Percentiles rank a stretch among this genome's conserved stretches.
phyloP scores from a whole-genome alignment of 2,888 invertebrate genomes.

The Apamea crenata region DNA sequence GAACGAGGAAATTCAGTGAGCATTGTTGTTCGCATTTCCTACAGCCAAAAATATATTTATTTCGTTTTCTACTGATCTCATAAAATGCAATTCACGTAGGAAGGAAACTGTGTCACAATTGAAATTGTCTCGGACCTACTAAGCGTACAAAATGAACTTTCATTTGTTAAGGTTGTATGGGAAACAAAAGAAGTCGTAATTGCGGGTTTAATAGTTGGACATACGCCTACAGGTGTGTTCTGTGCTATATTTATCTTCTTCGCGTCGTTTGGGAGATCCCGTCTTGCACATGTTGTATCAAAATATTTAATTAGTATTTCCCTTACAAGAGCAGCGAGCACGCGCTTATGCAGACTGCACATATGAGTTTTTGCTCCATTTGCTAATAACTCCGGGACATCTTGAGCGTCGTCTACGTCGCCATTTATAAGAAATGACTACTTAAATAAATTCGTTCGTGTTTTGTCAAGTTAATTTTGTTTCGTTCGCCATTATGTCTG shows the following conservation, averaged over 20 bases:
- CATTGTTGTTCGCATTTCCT: conserved; percentile 41
- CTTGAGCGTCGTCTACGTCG: conserved; percentile 61
- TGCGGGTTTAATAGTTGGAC: conserved; percentile 29
- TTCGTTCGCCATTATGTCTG: conserved; percentile 57
- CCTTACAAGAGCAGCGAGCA: conserved; percentile 66
- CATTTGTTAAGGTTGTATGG: conserved; percentile 51
- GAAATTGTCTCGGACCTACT: conserved; percentile 45
- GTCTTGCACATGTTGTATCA: conserved; percentile 58
- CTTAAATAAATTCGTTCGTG: conserved; percentile 68
- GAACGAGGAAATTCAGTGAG: conserved; percentile 48
- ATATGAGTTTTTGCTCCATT: conserved; percentile 65
- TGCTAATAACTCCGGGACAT: conserved; percentile 69
- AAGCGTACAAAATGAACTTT: conserved; percentile 51
- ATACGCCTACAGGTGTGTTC: conserved; percentile 52
- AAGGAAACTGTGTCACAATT: conserved; percentile 60
- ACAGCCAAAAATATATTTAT: conserved; percentile 34
- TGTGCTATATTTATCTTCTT: conserved; percentile 53
- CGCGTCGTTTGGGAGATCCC: conserved; percentile 43
- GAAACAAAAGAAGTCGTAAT: conserved; percentile 53
- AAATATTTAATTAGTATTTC: conserved; percentile 69
- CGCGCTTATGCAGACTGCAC: conserved; percentile 60
- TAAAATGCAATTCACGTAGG: conserved; percentile 57
- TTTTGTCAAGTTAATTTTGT: conserved; percentile 67
- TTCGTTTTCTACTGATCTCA: conserved; percentile 40
- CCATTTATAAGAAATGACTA: conserved; percentile 69